Percentiles rank a stretch among this genome's conserved stretches.
phyloP scores from a whole-genome alignment of 2,797 vertebrate species.

The Cephalopachus bancanus region DNA sequence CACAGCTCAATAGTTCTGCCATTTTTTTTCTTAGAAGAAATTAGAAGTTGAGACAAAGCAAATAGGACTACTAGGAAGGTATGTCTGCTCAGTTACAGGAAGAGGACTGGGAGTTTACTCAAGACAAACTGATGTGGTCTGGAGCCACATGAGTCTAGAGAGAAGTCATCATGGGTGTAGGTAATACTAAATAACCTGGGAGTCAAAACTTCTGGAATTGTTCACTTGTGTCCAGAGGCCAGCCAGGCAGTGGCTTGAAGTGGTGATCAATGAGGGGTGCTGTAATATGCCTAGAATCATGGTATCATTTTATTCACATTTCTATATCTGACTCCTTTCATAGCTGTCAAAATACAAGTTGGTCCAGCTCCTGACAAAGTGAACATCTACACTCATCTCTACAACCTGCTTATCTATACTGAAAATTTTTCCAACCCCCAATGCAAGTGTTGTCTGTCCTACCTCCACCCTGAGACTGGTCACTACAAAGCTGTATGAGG shows the following conservation, averaged over 20 bases:
- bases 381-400: neutral
- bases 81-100: neutral
- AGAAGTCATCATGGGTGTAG: neutral
- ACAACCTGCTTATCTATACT: neutral
- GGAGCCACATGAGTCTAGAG: neutral
- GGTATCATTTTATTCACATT: neutral
- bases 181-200: neutral
- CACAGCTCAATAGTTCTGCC: neutral
- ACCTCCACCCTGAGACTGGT: neutral
- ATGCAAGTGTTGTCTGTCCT: neutral
- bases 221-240: neutral
- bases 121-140: neutral
- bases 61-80: constrained; percentile 15
- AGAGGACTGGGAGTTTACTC: neutral
- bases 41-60: constrained; percentile 26
- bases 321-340: neutral
- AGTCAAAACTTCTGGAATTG: neutral
- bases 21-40: constrained; percentile 35
- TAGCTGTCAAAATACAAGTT: neutral
- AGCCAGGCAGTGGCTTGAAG: neutral
- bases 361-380: neutral
- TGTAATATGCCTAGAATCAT: neutral
- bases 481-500: neutral
- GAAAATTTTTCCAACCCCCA: neutral
- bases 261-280: neutral